Base-by-base conservation (phyloP, 2,888 invertebrate genomes). In the Hedya salicella region DNA sequence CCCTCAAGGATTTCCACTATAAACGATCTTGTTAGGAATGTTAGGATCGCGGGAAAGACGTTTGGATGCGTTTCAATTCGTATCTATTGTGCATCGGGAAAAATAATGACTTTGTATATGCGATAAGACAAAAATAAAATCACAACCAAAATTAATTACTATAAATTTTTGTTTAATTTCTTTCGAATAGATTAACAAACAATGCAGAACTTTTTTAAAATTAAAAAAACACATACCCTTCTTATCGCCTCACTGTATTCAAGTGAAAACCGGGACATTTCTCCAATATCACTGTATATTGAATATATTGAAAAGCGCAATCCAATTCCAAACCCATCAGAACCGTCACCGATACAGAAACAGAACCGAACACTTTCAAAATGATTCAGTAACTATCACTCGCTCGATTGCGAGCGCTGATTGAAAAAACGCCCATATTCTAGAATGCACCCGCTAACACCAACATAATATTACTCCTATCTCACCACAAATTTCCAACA, bases 381-480 rank as follows among this genome's bases (percentile, higher is more conserved):
- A 66, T 61, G 60, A 66, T 61, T 49, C 61, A 66, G 39, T 44
- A 48, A 66, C 66, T 66, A 66, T 66, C 66, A 61, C 54, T 40
- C 66, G 66, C 40, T 49, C 66, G 46, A 66, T 66, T 54, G 60
- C 66, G 48, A 54, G 42, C 61, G 66, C 30, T 61, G 66, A 66
- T 66, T 61, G 66, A 66, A 66, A 59, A 66, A 66, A 60, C 60
- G 61, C 66, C 66, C 66, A 66, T 66, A 46, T 60, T 66, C 61
- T 66, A 60, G 54, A 66, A 66, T 61, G 54, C 60, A 54, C 48
- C 54, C 57, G 30, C 39, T 36, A 32, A 49, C 54, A 66, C 60
- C 39, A 66, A 59, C 39, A 42, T 21, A 46, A 16, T 17, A n/a
- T 14, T 66, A 36, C 66, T 30, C 53, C 21, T 42, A 53, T 54